phyloP scores from a whole-genome alignment of 2,113 vertebrate species.

The Psophia crepitans region DNA sequence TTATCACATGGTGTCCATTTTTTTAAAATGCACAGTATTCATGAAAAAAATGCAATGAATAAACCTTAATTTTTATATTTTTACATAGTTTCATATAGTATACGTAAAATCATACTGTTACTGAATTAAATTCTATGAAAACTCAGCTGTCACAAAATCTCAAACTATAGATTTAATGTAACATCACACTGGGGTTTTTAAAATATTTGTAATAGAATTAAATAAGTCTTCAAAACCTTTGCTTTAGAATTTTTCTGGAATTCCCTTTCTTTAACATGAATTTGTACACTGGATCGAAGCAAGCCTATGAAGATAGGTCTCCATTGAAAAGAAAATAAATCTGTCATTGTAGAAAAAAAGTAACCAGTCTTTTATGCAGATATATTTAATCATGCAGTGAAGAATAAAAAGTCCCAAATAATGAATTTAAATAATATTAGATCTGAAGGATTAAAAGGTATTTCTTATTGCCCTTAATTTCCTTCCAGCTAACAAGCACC shows the following conservation, averaged over 20 bases:
- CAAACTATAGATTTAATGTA: not conserved
- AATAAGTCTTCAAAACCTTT: not conserved
- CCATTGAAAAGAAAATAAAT: not conserved
- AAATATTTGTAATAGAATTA: not conserved
- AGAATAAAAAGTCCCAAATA: not conserved
- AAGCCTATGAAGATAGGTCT: not conserved
- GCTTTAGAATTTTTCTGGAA: not conserved
- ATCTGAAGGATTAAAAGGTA: not conserved
- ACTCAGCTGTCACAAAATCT: not conserved
- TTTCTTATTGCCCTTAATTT: not conserved
- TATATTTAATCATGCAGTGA: not conserved
- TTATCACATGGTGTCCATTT: not conserved
- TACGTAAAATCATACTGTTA: not conserved
- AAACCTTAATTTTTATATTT: not conserved
- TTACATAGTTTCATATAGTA: not conserved
- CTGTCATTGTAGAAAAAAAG: not conserved
- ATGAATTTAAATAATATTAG: not conserved
- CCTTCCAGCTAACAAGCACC: not conserved
- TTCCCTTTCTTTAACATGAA: not conserved
- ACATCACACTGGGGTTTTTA: rapidly evolving
- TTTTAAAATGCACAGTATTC: not conserved
- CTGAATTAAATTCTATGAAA: not conserved
- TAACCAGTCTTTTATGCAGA: not conserved
- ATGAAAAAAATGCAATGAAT: not conserved
- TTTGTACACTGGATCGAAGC: not conserved